A percentile compares a stretch with the other conserved stretches of the same genome.
Conservation (phyloP, 2,113 vertebrate genomes). For the Percopsis transmontana region DNA sequence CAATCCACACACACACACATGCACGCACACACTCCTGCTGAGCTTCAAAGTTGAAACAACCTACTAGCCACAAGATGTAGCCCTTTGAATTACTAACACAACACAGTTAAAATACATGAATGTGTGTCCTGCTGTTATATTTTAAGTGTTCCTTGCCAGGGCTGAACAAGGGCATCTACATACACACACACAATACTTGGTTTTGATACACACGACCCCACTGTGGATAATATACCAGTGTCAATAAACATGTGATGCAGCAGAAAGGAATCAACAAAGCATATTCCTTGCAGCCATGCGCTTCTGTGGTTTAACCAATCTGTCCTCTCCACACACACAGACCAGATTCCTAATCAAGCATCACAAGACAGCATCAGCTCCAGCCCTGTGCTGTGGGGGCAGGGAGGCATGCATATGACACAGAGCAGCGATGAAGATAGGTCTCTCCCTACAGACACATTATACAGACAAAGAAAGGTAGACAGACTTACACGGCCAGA, state of each 20-base stretch:
- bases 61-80: neutral
- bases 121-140: too few species aligned
- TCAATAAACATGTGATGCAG: slow-evolving; percentile 2
- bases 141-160: too few species aligned
- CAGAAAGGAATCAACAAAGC: neutral
- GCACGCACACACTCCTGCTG: neutral
- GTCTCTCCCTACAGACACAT: neutral
- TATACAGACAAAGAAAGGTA: neutral
- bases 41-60: neutral
- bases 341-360: slow-evolving; percentile 37
- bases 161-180: neutral
- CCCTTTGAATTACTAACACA: neutral
- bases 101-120: neutral
- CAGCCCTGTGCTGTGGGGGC: slow-evolving; percentile 36
- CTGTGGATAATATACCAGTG: neutral
- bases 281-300: neutral
- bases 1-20: neutral
- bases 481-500: neutral
- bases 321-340: slow-evolving; percentile 15
- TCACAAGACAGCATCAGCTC: slow-evolving; percentile 70
- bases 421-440: slow-evolving; percentile 35
- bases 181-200: neutral
- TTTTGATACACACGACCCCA: neutral
- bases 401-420: slow-evolving; percentile 38
- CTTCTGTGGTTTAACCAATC: neutral